A percentile compares a stretch with the other conserved stretches of the same genome.
These are phyloP conservation scores for Fragariocoptes setiger DNA, from an alignment of 1,140 invertebrate species.

Conservation along the genomic window DNA sequence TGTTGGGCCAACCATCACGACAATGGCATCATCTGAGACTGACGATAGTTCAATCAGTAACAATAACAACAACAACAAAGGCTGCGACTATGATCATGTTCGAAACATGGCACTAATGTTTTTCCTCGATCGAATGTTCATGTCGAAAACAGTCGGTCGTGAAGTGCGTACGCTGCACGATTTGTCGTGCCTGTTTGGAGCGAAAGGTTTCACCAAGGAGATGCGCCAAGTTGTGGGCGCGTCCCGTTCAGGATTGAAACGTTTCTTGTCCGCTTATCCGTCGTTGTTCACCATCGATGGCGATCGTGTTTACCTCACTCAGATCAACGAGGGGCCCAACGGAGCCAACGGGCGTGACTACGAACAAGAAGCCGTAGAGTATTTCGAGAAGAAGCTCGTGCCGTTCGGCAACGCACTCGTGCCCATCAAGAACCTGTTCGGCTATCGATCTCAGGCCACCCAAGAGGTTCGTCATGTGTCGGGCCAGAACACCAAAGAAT, in stretches of 20 bases:
- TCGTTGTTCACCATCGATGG: slow-evolving; percentile 61
- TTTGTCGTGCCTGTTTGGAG: slow-evolving; percentile 77
- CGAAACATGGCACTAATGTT: slow-evolving; percentile 76
- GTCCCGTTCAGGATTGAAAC: slow-evolving; percentile 65
- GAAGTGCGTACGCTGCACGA: slow-evolving; percentile 64
- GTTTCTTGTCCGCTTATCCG: slow-evolving; percentile 53
- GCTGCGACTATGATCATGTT: slow-evolving; percentile 66
- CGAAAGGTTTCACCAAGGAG: slow-evolving; percentile 75
- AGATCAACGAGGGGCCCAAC: slow-evolving; percentile 6
- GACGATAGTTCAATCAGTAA: too few relatives aligned
- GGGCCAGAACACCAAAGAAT: slow-evolving; percentile 64
- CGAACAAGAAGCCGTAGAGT: slow-evolving; percentile 64
- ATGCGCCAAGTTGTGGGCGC: slow-evolving; percentile 55
- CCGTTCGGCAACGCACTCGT: slow-evolving; percentile 19
- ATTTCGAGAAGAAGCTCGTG: slow-evolving; percentile 34
- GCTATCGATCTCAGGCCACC: slow-evolving; percentile 43
- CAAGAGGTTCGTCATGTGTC: slow-evolving; percentile 81
- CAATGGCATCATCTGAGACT: too few relatives aligned
- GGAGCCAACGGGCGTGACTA: slow-evolving; percentile 28
- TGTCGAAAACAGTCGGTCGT: slow-evolving; percentile 41
- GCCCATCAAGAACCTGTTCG: slow-evolving; percentile 62
- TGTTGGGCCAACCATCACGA: too few relatives aligned
- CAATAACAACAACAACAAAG: too few relatives aligned
- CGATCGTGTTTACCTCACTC: slow-evolving; percentile 23
- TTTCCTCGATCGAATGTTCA: slow-evolving; percentile 57